Percentiles rank a stretch among this genome's conserved stretches.
Evolutionary conservation across 2,888 invertebrate genomes (phyloP).

Genomic region (Clistopyga incitator): DNA sequence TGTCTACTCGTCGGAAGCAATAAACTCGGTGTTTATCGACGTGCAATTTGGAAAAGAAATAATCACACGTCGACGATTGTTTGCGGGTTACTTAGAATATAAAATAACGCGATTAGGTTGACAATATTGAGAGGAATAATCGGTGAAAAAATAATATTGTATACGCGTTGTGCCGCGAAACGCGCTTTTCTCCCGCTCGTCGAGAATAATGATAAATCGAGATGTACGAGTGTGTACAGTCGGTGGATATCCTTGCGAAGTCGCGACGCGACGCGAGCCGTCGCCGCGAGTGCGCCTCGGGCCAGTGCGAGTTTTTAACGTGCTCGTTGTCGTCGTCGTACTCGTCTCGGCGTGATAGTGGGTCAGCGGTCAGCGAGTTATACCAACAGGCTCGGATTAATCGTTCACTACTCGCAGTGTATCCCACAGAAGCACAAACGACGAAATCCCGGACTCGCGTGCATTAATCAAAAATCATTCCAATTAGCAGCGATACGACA

Average conservation of each 20-base stretch:
- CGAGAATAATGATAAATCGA: constrained; percentile 57
- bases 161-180: constrained; percentile 8
- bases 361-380: constrained; percentile 71
- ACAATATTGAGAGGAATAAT: not conserved
- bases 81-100: not conserved
- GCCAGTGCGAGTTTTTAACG: constrained; percentile 61
- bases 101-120: not conserved
- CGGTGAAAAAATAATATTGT: not conserved
- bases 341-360: constrained; percentile 68
- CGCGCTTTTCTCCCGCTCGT: constrained; percentile 38
- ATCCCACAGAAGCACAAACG: constrained; percentile 14
- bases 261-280: constrained; percentile 26
- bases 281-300: constrained; percentile 31
- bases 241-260: constrained; percentile 28
- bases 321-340: constrained; percentile 45
- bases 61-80: not conserved
- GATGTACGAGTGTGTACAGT: constrained; percentile 21
- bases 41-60: not conserved
- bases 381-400: constrained; percentile 65
- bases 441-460: constrained; percentile 24
- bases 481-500: not conserved
- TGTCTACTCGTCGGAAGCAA: not conserved
- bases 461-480: constrained; percentile 18
- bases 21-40: not conserved
- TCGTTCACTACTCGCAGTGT: constrained; percentile 55